Conservation (phyloP, 2,113 vertebrate genomes). For the Ginglymostoma cirratum region DNA sequence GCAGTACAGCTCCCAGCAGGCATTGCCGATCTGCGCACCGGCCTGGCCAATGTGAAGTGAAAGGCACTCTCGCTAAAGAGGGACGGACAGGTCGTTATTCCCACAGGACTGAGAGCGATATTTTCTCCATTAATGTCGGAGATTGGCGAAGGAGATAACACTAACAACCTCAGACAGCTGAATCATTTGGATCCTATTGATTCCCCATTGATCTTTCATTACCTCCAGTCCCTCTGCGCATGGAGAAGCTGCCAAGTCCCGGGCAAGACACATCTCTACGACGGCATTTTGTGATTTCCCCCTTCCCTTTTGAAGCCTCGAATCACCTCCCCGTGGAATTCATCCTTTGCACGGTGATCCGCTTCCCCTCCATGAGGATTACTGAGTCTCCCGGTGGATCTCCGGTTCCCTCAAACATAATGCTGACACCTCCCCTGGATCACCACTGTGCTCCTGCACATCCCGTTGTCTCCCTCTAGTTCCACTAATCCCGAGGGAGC, state of each 20-base stretch:
- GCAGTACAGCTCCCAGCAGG: background rate
- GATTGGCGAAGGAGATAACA: background rate
- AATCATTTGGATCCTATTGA: background rate
- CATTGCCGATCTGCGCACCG: background rate
- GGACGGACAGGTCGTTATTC: background rate
- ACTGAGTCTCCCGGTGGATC: no score
- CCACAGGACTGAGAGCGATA: background rate
- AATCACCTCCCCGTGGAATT: no score
- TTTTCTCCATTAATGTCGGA: background rate
- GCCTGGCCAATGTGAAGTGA: background rate
- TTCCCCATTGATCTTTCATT: background rate
- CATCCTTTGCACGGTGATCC: no score
- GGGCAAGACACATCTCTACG: background rate
- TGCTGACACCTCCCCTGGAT: no score
- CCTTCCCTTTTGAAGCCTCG: no score
- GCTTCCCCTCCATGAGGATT: no score
- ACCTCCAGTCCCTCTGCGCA: background rate
- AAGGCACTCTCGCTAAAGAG: background rate
- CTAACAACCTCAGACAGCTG: background rate
- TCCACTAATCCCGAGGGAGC: background rate
- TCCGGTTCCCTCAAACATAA: no score
- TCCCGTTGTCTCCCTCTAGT: background rate
- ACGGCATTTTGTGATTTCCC: background rate
- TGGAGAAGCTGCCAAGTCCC: background rate
- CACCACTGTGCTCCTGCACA: no score